Evolutionary conservation across 2,113 vertebrate species (phyloP), one percentile per base, ranked within the genome.

Genomic region (Nycticebus coucang): DNA sequence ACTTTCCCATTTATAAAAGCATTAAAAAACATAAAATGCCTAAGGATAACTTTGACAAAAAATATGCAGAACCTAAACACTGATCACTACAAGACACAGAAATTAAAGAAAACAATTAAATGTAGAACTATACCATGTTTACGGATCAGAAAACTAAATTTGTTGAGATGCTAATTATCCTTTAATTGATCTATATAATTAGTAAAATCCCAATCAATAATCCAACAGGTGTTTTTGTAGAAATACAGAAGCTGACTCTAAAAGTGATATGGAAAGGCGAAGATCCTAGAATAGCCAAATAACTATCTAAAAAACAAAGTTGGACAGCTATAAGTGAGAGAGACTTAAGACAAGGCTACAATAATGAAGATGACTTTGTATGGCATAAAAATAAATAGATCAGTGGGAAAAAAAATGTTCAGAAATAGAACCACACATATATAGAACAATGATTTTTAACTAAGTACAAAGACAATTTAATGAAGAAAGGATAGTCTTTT

Each of bases 151-250:
- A 87, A 60, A 71, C 37, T 62, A 55, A 87, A 79, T 81, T 5
- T 85, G 12, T 71, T 64, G 79, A 83, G 57, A 71, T 75, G 22
- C 68, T 22, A 55, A 26, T 88, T 85, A 33, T 90, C 74, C 45
- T 75, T 83, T 92, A 89, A 64, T 24, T 62, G 18, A 71, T 75
- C 30, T 62, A 55, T 53, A 53, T 82, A 69, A 82, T 69, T 79
- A 81, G 83, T n/a, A 86, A 84, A 95, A 83, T 50, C 22, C 22
- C 72, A 89, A 62, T 41, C 15, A 68, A 92, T 92, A 94, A 26
- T 71, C n/a, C 45, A 74, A n/a, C 35, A 80, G 11, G 7, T 6
- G 37, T 90, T 80, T 79, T 64, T 68, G 33, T 60, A 64, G 41
- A 74, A 81, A 88, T 13, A 0, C 37, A 86, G 55, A 96, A 92